A percentile compares a stretch with the other conserved stretches of the same genome.
phyloP scores from a whole-genome alignment of 2,888 invertebrate species.

The Cyrtodaria siliqua region DNA sequence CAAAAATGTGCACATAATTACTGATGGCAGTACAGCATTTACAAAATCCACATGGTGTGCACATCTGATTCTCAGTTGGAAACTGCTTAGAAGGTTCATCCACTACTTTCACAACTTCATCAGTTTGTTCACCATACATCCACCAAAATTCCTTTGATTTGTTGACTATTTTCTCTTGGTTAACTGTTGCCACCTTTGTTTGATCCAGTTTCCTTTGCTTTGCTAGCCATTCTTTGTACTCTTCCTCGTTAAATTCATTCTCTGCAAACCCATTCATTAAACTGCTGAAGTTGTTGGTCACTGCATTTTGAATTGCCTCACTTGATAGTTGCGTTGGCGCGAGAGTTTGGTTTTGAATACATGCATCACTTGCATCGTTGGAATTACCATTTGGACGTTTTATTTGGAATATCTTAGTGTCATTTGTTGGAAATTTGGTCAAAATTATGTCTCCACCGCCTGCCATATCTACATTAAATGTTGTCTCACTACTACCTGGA shows the following conservation, averaged over 20 bases:
- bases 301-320: too few species aligned
- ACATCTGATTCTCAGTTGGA: neutral
- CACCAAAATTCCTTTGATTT: conserved; percentile 51
- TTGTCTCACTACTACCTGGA: neutral
- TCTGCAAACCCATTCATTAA: conserved; percentile 68
- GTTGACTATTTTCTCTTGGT: conserved; percentile 1
- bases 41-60: conserved; percentile 60
- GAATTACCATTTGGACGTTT: neutral
- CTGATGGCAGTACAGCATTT: conserved; percentile 60
- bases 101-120: conserved; percentile 1
- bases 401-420: neutral
- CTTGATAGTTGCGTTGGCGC: too few species aligned
- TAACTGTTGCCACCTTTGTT: conserved; percentile 5
- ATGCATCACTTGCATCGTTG: neutral
- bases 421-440: neutral
- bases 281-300: conserved; percentile 9
- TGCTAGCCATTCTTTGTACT: conserved; percentile 64
- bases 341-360: neutral
- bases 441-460: conserved; percentile 21
- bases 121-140: conserved; percentile 51
- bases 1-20: conserved; percentile 56
- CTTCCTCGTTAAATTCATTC: conserved; percentile 76
- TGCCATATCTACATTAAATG: conserved; percentile 16
- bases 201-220: conserved; percentile 49
- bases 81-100: neutral